Percentiles rank a stretch among this genome's conserved stretches.
phyloP scores from a whole-genome alignment of 2,797 vertebrate genomes.

The Oreochromis mossambicus region DNA sequence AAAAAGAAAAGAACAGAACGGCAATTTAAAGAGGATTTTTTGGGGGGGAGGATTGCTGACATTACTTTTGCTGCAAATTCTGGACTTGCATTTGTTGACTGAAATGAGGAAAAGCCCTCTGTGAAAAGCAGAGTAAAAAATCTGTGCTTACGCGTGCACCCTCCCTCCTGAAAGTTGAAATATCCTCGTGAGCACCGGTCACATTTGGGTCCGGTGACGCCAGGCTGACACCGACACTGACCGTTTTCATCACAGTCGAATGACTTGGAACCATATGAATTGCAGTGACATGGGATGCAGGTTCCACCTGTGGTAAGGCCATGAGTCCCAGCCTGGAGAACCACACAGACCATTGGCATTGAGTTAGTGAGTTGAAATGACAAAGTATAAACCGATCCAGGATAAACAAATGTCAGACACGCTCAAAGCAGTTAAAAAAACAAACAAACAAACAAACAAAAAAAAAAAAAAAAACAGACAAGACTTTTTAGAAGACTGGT shows the following conservation, averaged over 20 bases:
- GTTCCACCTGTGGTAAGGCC: constrained; percentile 77
- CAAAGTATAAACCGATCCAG: neutral
- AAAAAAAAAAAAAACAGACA: neutral
- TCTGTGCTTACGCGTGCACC: constrained; percentile 85
- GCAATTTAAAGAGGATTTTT: neutral
- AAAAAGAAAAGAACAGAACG: neutral
- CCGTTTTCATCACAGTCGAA: constrained; percentile 90
- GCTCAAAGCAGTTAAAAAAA: neutral
- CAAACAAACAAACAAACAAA: no score
- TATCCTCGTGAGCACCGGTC: constrained; percentile 88
- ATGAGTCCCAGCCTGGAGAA: constrained; percentile 81
- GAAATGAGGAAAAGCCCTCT: neutral
- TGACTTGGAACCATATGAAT: constrained; percentile 96
- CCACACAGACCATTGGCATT: constrained; percentile 1
- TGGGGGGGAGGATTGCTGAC: neutral
- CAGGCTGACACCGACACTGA: constrained; percentile 94
- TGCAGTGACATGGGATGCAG: constrained; percentile 94
- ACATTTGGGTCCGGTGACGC: constrained; percentile 89
- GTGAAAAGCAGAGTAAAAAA: neutral
- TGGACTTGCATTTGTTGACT: neutral
- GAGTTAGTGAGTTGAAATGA: neutral
- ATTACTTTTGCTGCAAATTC: neutral
- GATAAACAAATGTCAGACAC: neutral
- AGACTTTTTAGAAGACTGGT: neutral
- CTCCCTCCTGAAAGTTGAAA: constrained; percentile 95